A percentile compares a stretch with the other conserved stretches of the same genome.
These are phyloP conservation scores for Diadophis punctatus DNA, from an alignment of 2,113 vertebrate species.

Conservation along the genomic window DNA sequence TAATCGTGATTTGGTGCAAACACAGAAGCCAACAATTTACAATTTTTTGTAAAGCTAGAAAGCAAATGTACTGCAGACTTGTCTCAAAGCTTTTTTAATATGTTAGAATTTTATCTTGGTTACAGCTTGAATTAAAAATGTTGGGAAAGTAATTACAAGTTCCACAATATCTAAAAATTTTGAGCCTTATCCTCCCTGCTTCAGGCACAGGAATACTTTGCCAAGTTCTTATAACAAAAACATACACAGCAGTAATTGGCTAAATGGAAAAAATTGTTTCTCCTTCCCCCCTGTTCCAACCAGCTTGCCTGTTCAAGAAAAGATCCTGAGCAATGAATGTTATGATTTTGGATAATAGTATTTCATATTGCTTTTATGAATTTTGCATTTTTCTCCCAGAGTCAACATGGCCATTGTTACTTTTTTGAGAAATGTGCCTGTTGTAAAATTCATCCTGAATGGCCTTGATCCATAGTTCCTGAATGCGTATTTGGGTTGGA, in stretches of 20 bases:
- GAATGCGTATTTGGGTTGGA: not conserved
- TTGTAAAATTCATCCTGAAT: not conserved
- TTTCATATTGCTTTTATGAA: not conserved
- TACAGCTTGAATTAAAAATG: not conserved
- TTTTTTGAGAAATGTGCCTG: not conserved
- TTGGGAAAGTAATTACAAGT: not conserved
- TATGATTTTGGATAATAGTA: not conserved
- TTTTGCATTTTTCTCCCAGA: not conserved
- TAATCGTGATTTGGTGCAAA: not conserved
- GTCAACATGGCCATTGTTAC: not conserved
- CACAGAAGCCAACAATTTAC: rapidly evolving
- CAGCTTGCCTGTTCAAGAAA: not conserved
- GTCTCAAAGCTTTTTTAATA: not conserved
- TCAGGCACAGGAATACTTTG: not conserved
- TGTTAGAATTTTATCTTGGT: not conserved
- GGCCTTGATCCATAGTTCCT: not conserved
- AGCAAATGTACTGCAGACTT: not conserved
- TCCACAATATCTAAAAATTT: not conserved
- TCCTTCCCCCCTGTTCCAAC: not conserved
- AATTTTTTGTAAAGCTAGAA: not conserved
- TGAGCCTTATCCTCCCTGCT: not conserved
- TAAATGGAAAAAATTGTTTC: not conserved
- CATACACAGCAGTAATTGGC: not conserved
- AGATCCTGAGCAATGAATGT: not conserved
- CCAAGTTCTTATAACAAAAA: not conserved